These are phyloP conservation scores for Otolemur garnettii DNA, from an alignment of 2,113 vertebrate species.

Conservation along the genomic window DNA sequence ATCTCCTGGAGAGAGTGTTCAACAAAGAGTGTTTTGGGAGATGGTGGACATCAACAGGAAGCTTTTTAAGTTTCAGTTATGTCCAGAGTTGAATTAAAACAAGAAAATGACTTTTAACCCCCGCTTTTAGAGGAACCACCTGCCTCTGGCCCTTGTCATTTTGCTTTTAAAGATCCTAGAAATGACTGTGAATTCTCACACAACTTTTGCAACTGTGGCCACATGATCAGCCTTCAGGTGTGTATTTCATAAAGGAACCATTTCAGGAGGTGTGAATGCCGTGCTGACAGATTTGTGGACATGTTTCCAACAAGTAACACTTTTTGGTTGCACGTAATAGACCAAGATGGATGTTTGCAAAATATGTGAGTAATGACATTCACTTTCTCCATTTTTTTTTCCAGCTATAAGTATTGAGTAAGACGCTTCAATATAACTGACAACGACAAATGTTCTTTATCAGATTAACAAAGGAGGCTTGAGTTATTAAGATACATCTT, in stretches of 20 bases:
- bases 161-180: conserved; percentile 42
- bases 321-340: not conserved
- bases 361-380: conserved; percentile 52
- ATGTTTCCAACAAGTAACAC: conserved; percentile 18
- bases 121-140: not conserved
- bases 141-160: not conserved
- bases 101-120: not conserved
- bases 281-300: conserved; percentile 21
- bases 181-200: not conserved
- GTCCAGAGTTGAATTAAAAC: not conserved
- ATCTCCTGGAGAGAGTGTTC: not conserved
- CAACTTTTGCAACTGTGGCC: not conserved
- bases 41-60: not conserved
- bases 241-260: not conserved
- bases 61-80: conserved; percentile 30
- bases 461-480: conserved; percentile 52
- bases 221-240: not conserved
- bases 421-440: conserved; percentile 26
- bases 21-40: not conserved
- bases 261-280: conserved; percentile 27
- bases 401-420: not conserved
- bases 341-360: conserved; percentile 57
- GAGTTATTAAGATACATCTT: conserved; percentile 53
- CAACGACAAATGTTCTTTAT: conserved; percentile 49
- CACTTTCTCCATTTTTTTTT: conserved; percentile 31